Base-by-base conservation (phyloP, 1,140 invertebrate species). In the Callitettix versicolor region DNA sequence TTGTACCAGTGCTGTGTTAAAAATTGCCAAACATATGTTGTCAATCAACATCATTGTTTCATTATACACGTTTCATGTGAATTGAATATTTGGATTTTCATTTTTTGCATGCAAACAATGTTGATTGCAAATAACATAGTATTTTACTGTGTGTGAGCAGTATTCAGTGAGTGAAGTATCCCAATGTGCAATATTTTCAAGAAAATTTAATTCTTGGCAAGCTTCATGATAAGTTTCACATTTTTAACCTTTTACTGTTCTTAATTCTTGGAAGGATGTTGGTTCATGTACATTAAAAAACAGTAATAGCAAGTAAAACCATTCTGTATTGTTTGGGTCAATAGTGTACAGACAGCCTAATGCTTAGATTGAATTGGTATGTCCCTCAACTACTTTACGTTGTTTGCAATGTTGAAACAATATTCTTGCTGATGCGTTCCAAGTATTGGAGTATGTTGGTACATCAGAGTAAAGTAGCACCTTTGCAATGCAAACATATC, bases 281-380 rank as follows among this genome's bases (percentile, higher is more conserved):
- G 71, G 68, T 3, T 72, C 73, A 55, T 60, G 65, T 24, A 76
- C 67, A 62, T 71, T 66, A n/a, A 66, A 56, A 49, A 74, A 62
- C 18, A 75, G 56, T 51, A 76, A 56, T 21, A 68, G 67, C 53
- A 75, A 65, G 67, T 68, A 71, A 56, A 57, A 53, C 49, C 42
- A 54, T 65, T 72, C 66, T 57, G 46, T 59, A 59, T 67, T 56
- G 12, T 62, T 66, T 42, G 64, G 63, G 60, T 70, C 64, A 9
- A 71, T 57, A 15, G 63, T 67, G 53, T 68, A 70, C 4, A 71
- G 18, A 48, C 66, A 43, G 9, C 65, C 65, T 30, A 70, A 47
- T 36, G 59, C 42, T 43, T 60, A 49, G 24, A 40, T 60, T 54
- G 58, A 40, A 58, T 59, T 46, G 58, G 63, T 58, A 55, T 67